These are phyloP conservation scores for Eupristina koningsbergeri DNA, from an alignment of 1,140 invertebrate genomes.

Conservation along the genomic window DNA sequence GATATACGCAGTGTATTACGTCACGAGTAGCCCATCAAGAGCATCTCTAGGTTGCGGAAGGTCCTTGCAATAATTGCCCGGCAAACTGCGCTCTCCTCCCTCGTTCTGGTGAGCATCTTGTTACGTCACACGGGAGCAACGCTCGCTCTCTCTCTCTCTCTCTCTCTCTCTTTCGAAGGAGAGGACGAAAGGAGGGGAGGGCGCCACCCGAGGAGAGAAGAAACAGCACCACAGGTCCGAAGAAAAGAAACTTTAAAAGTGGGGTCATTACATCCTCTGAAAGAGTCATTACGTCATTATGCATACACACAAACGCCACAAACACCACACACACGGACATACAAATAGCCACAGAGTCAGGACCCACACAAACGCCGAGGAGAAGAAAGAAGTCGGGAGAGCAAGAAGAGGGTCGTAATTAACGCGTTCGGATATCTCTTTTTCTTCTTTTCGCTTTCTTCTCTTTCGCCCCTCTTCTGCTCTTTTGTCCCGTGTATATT, in stretches of 20 bases:
- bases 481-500: not conserved
- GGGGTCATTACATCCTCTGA: conserved; percentile 45
- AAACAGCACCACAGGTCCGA: not conserved
- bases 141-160: too few relatives aligned
- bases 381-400: not conserved
- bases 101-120: not conserved
- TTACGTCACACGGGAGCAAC: conserved; percentile 44
- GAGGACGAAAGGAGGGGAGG: not conserved
- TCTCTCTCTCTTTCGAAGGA: too few relatives aligned
- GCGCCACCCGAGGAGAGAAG: conserved; percentile 12
- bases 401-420: conserved; percentile 31
- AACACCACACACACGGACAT: not conserved
- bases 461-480: not conserved
- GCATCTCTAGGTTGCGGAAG: conserved; percentile 42
- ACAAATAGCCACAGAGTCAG: not conserved
- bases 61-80: conserved; percentile 45
- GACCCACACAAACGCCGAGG: not conserved
- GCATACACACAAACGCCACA: conserved; percentile 22
- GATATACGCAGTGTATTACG: conserved; percentile 21
- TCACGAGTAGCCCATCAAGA: not conserved
- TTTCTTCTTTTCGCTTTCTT: not conserved
- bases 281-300: conserved; percentile 53
- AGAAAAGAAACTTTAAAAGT: conserved; percentile 42
- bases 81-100: not conserved
- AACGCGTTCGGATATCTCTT: conserved; percentile 31